These are phyloP conservation scores for Thereva unica DNA, from an alignment of 2,888 invertebrate genomes.

Conservation along the genomic window DNA sequence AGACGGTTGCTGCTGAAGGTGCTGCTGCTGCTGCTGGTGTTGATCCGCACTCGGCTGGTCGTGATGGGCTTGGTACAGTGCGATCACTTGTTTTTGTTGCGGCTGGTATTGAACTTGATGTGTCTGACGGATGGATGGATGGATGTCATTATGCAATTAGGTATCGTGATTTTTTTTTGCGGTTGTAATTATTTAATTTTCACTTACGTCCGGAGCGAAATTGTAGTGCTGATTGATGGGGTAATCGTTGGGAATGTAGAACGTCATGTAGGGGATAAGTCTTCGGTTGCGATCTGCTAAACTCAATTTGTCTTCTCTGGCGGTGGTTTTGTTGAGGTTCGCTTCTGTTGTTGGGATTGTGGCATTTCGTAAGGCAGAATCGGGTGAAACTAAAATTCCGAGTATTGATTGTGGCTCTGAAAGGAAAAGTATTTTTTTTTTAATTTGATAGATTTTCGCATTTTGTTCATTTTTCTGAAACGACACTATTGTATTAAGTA, in stretches of 20 bases:
- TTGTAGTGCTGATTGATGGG: conserved; percentile 57
- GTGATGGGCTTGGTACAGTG: conserved; percentile 44
- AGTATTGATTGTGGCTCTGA: conserved; percentile 58
- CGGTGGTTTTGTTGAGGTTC: conserved; percentile 13
- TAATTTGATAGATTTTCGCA: neutral
- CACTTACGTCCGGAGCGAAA: conserved; percentile 13
- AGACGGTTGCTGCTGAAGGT: conserved; percentile 41
- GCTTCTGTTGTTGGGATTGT: conserved; percentile 35
- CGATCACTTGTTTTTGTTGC: conserved; percentile 51
- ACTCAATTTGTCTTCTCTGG: conserved; percentile 46
- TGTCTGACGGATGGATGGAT: neutral
- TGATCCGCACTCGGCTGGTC: conserved; percentile 31
- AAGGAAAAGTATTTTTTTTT: conserved; percentile 48
- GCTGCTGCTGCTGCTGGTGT: conserved; percentile 42
- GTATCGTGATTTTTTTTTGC: neutral
- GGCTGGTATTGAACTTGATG: conserved; percentile 43
- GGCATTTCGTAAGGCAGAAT: conserved; percentile 44
- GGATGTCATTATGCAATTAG: neutral
- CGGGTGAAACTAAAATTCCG: conserved; percentile 60
- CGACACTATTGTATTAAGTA: neutral
- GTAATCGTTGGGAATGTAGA: conserved; percentile 70
- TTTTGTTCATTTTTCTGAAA: neutral
- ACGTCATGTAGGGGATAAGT: conserved; percentile 81
- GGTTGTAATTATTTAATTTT: conserved; percentile 1
- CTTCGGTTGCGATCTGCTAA: conserved; percentile 70